Conservation (phyloP, 2,797 vertebrate species). For the Acropternis orthonyx region DNA sequence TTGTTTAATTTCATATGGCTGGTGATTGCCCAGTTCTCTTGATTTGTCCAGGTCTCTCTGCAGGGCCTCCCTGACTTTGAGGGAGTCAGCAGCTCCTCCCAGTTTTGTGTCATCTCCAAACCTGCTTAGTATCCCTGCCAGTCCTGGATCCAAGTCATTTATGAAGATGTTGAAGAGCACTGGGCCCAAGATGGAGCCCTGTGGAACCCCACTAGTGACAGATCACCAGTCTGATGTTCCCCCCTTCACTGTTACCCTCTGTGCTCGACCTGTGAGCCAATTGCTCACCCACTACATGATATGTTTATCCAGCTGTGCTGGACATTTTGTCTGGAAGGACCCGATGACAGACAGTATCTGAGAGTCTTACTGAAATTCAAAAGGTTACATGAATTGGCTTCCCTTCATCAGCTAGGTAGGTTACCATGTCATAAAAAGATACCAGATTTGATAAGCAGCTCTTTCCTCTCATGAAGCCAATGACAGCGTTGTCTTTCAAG, state of each 20-base stretch:
- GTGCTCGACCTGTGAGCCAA: neutral
- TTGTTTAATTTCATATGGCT: neutral
- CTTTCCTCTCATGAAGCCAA: neutral
- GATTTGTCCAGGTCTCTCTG: neutral
- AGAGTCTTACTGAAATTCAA: neutral
- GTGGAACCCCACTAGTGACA: neutral
- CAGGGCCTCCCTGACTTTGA: neutral
- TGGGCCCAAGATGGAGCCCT: neutral
- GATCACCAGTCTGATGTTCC: neutral
- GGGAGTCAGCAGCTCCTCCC: neutral
- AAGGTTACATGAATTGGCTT: neutral
- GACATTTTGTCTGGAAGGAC: neutral
- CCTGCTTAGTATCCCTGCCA: neutral
- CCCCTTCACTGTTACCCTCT: neutral
- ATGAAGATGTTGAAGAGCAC: neutral
- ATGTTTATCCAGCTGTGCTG: neutral
- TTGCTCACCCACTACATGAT: neutral
- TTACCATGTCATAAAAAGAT: neutral
- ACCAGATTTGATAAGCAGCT: neutral
- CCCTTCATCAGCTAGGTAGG: neutral
- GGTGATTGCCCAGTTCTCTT: too few species aligned
- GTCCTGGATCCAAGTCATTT: neutral
- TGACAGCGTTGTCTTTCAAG: neutral
- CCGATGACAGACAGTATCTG: neutral
- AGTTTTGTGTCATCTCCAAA: neutral